These are phyloP conservation scores for Tetrapedia diversipes DNA, from an alignment of 2,888 invertebrate species.

Conservation along the genomic window DNA sequence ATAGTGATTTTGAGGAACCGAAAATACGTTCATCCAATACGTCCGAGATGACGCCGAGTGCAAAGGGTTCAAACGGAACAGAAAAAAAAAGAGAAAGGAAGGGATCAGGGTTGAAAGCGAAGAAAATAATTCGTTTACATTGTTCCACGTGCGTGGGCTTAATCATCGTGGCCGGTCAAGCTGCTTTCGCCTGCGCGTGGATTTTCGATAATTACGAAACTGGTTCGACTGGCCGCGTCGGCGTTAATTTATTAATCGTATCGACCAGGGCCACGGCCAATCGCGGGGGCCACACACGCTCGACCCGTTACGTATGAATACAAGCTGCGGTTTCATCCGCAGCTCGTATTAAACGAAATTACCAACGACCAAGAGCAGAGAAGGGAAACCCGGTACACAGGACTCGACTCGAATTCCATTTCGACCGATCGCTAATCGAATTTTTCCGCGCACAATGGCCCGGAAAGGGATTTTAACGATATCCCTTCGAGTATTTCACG, in stretches of 20 bases:
- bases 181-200: constrained; percentile 43
- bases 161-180: constrained; percentile 49
- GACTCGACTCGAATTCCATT: constrained; percentile 40
- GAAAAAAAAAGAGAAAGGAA: neutral
- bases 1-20: no score
- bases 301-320: constrained; percentile 44
- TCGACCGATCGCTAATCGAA: constrained; percentile 51
- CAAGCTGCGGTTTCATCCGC: constrained; percentile 53
- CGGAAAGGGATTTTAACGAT: constrained; percentile 49
- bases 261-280: constrained; percentile 46
- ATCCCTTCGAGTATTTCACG: constrained; percentile 36
- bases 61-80: no score
- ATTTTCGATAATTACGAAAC: constrained; percentile 68
- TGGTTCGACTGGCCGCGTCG: constrained; percentile 54
- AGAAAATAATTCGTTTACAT: constrained; percentile 1
- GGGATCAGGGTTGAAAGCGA: neutral
- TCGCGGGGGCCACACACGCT: constrained; percentile 28
- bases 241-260: constrained; percentile 71
- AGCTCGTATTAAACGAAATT: constrained; percentile 63
- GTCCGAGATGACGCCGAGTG: no score
- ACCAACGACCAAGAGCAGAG: constrained; percentile 1
- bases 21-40: no score
- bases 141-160: constrained; percentile 7
- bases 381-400: neutral
- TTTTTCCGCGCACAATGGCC: constrained; percentile 48